Evolutionary conservation across 1,140 invertebrate genomes (phyloP).

Genomic region (Agraylea sexmaculata): DNA sequence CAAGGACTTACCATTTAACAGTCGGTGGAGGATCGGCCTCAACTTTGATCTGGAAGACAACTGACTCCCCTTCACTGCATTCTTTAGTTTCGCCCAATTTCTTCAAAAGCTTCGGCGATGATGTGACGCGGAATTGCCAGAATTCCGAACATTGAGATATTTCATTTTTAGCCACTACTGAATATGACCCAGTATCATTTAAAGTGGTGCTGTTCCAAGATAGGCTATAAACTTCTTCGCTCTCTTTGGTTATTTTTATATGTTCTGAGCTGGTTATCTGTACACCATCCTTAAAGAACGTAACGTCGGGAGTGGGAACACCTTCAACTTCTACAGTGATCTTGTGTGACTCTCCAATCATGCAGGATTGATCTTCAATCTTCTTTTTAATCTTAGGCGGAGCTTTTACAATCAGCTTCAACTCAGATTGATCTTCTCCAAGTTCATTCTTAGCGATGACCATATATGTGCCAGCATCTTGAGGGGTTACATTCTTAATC

Average conservation of each 20-base stretch:
- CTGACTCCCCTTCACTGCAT: constrained; percentile 64
- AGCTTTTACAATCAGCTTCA: constrained; percentile 64
- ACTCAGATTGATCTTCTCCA: constrained; percentile 64
- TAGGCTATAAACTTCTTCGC: constrained; percentile 53
- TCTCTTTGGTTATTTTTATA: constrained; percentile 57
- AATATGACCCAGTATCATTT: constrained; percentile 87
- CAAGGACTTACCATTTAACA: constrained; percentile 57
- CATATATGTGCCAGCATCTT: constrained; percentile 77
- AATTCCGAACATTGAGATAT: constrained; percentile 77
- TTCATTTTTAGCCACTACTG: constrained; percentile 81
- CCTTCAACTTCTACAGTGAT: constrained; percentile 75
- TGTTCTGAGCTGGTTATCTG: constrained; percentile 55
- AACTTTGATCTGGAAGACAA: constrained; percentile 70
- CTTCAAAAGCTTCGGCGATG: constrained; percentile 62
- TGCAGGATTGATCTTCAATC: constrained; percentile 58
- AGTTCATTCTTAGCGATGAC: constrained; percentile 80
- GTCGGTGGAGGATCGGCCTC: constrained; percentile 71
- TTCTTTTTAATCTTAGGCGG: constrained; percentile 76
- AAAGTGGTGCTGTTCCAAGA: constrained; percentile 69
- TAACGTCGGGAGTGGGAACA: constrained; percentile 65
- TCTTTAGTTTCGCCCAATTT: constrained; percentile 53
- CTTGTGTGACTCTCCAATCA: constrained; percentile 54
- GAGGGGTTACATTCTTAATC: constrained; percentile 73
- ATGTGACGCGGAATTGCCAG: constrained; percentile 67
- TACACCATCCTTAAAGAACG: constrained; percentile 79